phyloP scores from a whole-genome alignment of 2,888 invertebrate species.

The Andrena dorsata region DNA sequence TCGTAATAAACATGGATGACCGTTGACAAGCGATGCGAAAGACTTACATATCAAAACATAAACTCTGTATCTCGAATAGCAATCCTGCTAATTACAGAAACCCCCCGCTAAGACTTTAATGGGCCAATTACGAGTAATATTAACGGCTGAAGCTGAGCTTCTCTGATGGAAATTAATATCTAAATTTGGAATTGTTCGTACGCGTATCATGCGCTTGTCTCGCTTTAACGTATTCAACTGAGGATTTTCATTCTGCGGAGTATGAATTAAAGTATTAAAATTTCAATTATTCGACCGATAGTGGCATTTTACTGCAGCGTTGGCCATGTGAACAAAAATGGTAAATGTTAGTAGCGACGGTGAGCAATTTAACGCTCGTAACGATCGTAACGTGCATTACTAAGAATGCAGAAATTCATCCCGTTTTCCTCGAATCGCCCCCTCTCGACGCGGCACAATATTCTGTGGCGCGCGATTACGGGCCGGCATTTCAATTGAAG shows the following conservation, averaged over 20 bases:
- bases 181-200: conserved; percentile 21
- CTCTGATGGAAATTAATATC: conserved; percentile 27
- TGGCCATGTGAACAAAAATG: not conserved
- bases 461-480: conserved; percentile 42
- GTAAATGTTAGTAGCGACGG: not conserved
- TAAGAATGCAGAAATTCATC: conserved; percentile 46
- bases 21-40: not conserved
- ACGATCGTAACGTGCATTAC: conserved; percentile 24
- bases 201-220: not conserved
- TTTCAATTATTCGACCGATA: not conserved
- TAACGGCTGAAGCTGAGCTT: conserved; percentile 12
- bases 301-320: not conserved
- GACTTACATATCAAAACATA: conserved; percentile 1
- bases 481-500: conserved; percentile 56
- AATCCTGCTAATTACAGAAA: conserved; percentile 40
- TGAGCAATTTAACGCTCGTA: conserved; percentile 19
- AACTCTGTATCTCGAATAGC: not conserved
- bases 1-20: not conserved
- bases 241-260: not conserved
- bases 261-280: not conserved
- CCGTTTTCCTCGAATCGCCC: conserved; percentile 22
- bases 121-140: conserved; percentile 32
- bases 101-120: conserved; percentile 32
- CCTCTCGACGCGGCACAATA: conserved; percentile 19
- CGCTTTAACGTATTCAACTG: not conserved